phyloP scores from a whole-genome alignment of 2,888 invertebrate species.

The Cephus pygmeus region DNA sequence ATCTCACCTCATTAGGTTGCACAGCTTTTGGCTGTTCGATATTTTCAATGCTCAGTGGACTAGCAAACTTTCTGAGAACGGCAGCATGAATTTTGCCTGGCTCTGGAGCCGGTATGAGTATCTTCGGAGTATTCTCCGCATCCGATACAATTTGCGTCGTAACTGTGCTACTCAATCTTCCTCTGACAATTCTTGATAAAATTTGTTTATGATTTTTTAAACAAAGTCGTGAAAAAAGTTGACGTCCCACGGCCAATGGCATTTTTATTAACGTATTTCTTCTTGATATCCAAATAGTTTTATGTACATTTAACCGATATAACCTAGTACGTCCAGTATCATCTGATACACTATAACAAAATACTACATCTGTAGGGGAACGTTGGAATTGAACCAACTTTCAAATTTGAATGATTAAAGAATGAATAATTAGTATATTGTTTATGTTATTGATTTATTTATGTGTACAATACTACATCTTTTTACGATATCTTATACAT shows the following conservation, averaged over 20 bases:
- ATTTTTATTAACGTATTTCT: conserved; percentile 24
- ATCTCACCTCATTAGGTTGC: conserved; percentile 65
- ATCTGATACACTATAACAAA: too few relatives aligned
- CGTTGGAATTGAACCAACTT: conserved; percentile 5
- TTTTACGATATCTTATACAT: too few relatives aligned
- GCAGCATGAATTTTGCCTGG: conserved; percentile 64
- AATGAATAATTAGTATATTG: too few relatives aligned
- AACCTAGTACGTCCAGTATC: background rate
- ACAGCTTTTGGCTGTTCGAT: conserved; percentile 61
- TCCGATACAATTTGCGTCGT: conserved; percentile 21
- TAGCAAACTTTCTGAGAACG: conserved; percentile 66
- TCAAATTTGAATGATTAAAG: conserved; percentile 5
- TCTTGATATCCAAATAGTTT: background rate
- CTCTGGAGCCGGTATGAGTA: conserved; percentile 31
- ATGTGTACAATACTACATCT: too few relatives aligned
- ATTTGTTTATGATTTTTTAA: conserved; percentile 24
- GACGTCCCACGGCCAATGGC: conserved; percentile 30
- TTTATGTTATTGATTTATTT: too few relatives aligned
- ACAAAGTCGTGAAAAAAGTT: conserved; percentile 30
- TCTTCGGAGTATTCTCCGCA: conserved; percentile 26
- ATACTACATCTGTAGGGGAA: too few relatives aligned
- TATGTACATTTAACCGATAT: background rate
- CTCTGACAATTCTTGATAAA: conserved; percentile 17
- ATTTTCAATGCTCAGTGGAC: conserved; percentile 69
- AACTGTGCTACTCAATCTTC: conserved; percentile 24